Base-by-base conservation (phyloP, 2,113 vertebrate genomes). In the Tupaia tana region DNA sequence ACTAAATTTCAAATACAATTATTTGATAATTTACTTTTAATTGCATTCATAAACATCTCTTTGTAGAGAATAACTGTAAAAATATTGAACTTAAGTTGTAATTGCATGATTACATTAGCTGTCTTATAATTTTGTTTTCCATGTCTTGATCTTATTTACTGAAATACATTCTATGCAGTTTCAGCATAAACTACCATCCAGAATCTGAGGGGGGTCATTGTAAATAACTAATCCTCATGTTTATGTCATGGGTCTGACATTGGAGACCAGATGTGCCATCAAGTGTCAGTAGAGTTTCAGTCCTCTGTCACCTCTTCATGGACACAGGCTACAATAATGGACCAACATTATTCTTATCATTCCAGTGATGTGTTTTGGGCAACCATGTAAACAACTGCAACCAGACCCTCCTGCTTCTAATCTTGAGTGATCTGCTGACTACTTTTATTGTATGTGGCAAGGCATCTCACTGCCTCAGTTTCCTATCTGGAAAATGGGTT, bases 21-120 rank as follows among this genome's bases (percentile, higher is more conserved):
- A 4, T 86, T 97, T 95, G 1, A 79, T 89, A 31, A 66, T 12
- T 91, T 11, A 7, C 83, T 97, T 96, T 78, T 96, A 82, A 88
- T 86, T 29, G 25, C 92, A 58, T 29, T 31, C 14, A 79, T 1
- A 88, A 92, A 90, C 29, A 34, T n/a, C 10, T 85, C 22, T 61
- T 93, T 59, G 16, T 93, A 78, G 90, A 78, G 54, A 52, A 11
- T 81, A 80, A 61, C 16, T 71, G 63, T 61, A 92, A 69, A 93
- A 94, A 66, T 71, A 24, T 9, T 86, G 85, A 95, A n/a, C 9
- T 24, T 22, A 93, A 25, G 7, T 74, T 90, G 31, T 84, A 9
- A 59, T 34, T 93, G 86, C 15, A 25, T 27, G 61, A 56, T 61
- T 87, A 34, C 20, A 54, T 73, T 91, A 87, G 18, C 22, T 69